A percentile compares a stretch with the other conserved stretches of the same genome.
phyloP scores from a whole-genome alignment of 2,113 vertebrate genomes.

The human region DNA sequence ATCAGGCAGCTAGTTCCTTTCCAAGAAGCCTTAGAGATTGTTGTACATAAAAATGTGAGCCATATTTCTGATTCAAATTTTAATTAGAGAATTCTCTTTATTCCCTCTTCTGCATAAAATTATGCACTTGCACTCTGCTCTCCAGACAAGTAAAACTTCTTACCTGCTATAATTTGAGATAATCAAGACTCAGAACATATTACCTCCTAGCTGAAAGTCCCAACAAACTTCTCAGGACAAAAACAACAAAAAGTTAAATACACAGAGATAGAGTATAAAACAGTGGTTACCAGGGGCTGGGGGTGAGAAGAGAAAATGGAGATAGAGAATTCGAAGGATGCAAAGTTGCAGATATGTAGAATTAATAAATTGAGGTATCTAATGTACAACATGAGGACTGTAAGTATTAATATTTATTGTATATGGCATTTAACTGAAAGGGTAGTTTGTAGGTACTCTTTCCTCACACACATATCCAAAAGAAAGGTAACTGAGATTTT shows the following conservation, averaged over 20 bases:
- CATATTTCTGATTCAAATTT: constrained; percentile 3
- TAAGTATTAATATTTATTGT: neutral
- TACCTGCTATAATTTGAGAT: neutral
- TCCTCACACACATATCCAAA: no score
- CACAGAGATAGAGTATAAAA: neutral
- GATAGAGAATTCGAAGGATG: neutral
- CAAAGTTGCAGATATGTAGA: neutral
- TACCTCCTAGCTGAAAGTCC: neutral
- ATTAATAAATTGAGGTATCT: neutral
- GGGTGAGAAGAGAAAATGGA: neutral
- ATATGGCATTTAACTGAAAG: neutral
- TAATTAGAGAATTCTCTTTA: constrained; percentile 15
- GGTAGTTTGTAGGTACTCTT: neutral
- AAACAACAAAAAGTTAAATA: neutral
- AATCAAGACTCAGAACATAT: neutral
- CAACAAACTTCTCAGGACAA: neutral
- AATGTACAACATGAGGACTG: neutral
- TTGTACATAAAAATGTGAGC: neutral
- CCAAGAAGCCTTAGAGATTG: no score
- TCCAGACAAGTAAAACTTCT: neutral
- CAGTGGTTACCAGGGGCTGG: rapidly evolving
- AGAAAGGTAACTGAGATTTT: neutral
- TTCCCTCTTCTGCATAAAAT: neutral
- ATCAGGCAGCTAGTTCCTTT: no score
- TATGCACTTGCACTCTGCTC: neutral